These are phyloP conservation scores for Anagyrus pseudococci DNA, from an alignment of 2,888 invertebrate genomes.

Conservation along the genomic window DNA sequence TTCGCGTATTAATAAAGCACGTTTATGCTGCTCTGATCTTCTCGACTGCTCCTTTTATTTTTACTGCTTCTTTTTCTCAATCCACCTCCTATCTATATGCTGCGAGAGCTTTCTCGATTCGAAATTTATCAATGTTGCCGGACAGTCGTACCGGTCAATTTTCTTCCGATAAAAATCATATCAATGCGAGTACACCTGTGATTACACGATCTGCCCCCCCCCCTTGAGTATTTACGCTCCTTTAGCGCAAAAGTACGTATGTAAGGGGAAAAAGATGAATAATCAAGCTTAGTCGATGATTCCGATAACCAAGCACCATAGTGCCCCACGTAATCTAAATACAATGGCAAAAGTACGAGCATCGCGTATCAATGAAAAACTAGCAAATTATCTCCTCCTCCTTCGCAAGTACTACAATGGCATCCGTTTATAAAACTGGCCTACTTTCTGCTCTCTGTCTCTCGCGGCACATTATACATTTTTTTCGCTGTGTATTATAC, in stretches of 20 bases:
- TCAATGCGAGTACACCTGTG: no score
- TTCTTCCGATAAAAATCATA: background rate
- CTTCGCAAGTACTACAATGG: background rate
- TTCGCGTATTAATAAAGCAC: background rate
- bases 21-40: background rate
- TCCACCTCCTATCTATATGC: no score
- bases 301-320: conserved; percentile 3
- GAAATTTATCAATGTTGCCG: no score
- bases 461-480: background rate
- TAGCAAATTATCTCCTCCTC: conserved; percentile 11
- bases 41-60: background rate
- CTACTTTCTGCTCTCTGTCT: conserved; percentile 19
- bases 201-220: background rate
- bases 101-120: no score
- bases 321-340: conserved; percentile 21
- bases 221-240: background rate
- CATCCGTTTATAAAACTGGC: conserved; percentile 20
- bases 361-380: conserved; percentile 14
- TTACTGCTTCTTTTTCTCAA: no score
- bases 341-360: conserved; percentile 21
- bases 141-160: no score
- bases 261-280: background rate
- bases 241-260: no score
- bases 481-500: conserved; percentile 17
- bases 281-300: conserved; percentile 1